phyloP scores from a whole-genome alignment of 2,113 vertebrate genomes.

The Rhizomys pruinosus region DNA sequence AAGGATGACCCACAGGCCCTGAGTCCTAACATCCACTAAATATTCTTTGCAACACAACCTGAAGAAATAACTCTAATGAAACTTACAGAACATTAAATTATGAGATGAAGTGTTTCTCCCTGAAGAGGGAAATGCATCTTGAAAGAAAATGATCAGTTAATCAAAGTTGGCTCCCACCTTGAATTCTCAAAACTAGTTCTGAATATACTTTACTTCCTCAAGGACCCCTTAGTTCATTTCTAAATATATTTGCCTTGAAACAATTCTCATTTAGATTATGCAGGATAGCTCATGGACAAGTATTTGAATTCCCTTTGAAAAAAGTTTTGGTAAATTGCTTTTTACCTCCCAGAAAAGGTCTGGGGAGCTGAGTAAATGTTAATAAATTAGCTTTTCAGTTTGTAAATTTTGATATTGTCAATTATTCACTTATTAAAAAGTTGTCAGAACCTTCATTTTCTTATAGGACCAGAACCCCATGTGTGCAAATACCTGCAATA shows the following conservation, averaged over 20 bases:
- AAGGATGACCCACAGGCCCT: background rate
- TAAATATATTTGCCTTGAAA: conserved; percentile 66
- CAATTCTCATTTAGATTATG: conserved; percentile 52
- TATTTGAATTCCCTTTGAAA: conserved; percentile 60
- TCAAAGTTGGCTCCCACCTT: conserved; percentile 34
- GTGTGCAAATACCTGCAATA: conserved; percentile 23
- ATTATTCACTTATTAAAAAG: conserved; percentile 36
- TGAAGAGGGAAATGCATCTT: conserved; percentile 3
- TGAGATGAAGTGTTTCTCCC: conserved; percentile 20
- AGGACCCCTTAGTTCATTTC: conserved; percentile 57
- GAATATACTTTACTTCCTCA: conserved; percentile 31
- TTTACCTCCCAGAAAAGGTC: conserved; percentile 36
- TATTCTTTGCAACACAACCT: conserved; percentile 17
- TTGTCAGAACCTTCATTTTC: conserved; percentile 45
- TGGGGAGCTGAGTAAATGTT: conserved; percentile 2
- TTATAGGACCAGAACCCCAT: background rate
- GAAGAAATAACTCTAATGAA: conserved; percentile 39
- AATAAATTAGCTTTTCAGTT: conserved; percentile 50
- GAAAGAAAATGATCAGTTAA: conserved; percentile 66
- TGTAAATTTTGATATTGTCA: conserved; percentile 40
- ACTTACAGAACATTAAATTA: background rate
- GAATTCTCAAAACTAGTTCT: conserved; percentile 59
- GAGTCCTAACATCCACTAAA: conserved; percentile 55
- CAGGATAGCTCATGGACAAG: background rate
- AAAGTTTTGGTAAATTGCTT: conserved; percentile 58